Evolutionary conservation across 2,797 vertebrate species (phyloP).

Genomic region (Cetoscarus ocellatus): DNA sequence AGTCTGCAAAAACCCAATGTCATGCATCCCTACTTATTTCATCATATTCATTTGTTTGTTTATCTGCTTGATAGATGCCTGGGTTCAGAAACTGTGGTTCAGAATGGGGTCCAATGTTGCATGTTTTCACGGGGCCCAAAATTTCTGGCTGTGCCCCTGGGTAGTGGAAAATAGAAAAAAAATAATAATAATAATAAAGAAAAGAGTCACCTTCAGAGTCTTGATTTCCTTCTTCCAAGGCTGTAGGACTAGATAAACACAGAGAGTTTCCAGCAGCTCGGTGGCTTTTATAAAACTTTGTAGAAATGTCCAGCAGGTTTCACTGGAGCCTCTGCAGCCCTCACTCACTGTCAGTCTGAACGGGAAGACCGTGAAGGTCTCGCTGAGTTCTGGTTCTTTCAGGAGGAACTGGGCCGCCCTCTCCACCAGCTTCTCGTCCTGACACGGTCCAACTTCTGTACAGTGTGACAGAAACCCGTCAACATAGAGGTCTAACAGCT

Average conservation of each 20-base stretch:
- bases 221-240: conserved; percentile 90
- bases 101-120: too few relatives aligned
- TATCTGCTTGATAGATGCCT: too few relatives aligned
- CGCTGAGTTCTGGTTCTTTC: conserved; percentile 11
- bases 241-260: conserved; percentile 85
- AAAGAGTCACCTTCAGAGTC: conserved; percentile 84
- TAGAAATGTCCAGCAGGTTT: conserved; percentile 53
- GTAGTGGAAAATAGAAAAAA: too few relatives aligned
- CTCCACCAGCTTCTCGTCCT: conserved; percentile 50
- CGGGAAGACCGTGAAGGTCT: conserved; percentile 57
- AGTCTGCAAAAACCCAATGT: too few relatives aligned
- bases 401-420: conserved; percentile 61
- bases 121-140: too few relatives aligned
- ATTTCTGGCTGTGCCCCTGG: too few relatives aligned
- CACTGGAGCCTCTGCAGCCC: not conserved
- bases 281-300: conserved; percentile 70
- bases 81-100: too few relatives aligned
- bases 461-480: conserved; percentile 53
- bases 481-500: conserved; percentile 68
- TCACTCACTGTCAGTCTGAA: conserved; percentile 57
- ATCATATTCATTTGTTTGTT: too few relatives aligned
- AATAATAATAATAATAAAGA: not conserved
- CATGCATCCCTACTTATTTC: too few relatives aligned
- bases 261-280: conserved; percentile 87
- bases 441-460: conserved; percentile 62